Base-by-base conservation (phyloP, 2,797 vertebrate genomes). In the Rhinophrynus dorsalis region DNA sequence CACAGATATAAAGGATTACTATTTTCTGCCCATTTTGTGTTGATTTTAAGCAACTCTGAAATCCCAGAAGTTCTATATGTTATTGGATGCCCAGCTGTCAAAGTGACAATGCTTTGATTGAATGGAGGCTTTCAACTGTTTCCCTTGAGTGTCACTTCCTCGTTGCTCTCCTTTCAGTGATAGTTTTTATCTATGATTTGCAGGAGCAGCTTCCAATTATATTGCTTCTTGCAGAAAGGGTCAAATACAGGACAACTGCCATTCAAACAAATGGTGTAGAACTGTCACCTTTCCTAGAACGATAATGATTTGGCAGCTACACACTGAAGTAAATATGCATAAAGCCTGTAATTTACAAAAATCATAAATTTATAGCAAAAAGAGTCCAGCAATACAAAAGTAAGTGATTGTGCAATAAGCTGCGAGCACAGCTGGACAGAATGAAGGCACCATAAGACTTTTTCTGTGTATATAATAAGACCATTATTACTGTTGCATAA, bases 281-380 rank as follows among this genome's bases (percentile, higher is more conserved):
- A 86, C 65, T 84, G 89, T 89, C 89, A 91, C 89, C 89, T 88
- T 83, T 82, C 75, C 80, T 68, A 80, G 81, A 81, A 87, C 86
- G 88, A 91, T 92, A 91, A 92, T 87, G 85, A 67, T 84, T 90
- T 92, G 90, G 89, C 88, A 91, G 88, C 82, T 83, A 83, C 82
- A 81, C 73, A 58, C 80, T 76, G 82, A 85, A 86, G 84, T 78
- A 83, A 83, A 80, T 83, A 83, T 83, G 84, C 86, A 88, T 88
- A 81, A 84, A 90, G 89, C 80, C 80, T 77, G 83, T 87, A 87
- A 88, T 90, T 88, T 88, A 88, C 83, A 85, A 83, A 84, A 81
- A 83, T 84, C 76, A 82, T 90, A 90, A 91, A 91, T 90, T 89
- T 83, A 85, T 84, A 87, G 78, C 79, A 61, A 82, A 88, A 85